Conservation (phyloP, 23 tunicate genomes). For the Styela clava region DNA sequence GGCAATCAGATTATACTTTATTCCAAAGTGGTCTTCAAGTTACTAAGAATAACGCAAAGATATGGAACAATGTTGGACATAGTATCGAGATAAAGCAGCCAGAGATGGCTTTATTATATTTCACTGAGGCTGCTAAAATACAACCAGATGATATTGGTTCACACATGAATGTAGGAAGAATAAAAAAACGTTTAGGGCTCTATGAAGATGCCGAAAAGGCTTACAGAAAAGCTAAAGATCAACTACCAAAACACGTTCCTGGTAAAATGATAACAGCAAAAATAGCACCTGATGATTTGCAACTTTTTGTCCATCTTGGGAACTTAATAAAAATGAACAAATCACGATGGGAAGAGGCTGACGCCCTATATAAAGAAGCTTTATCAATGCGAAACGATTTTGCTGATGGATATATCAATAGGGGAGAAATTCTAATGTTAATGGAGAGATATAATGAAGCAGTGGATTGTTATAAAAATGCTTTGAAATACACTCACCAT, state of each 20-base stretch:
- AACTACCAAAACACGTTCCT: constrained; percentile 21
- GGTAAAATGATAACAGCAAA: constrained; percentile 22
- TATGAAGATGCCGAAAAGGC: constrained; percentile 41
- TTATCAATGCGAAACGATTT: constrained; percentile 44
- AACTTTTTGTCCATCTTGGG: constrained; percentile 54
- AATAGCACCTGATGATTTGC: constrained; percentile 50
- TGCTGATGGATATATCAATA: constrained; percentile 70
- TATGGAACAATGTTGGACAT: constrained; percentile 93
- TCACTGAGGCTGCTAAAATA: constrained; percentile 46
- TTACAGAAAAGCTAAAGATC: constrained; percentile 51
- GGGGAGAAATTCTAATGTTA: constrained; percentile 63
- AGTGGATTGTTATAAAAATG: constrained; percentile 38
- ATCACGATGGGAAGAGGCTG: constrained; percentile 58
- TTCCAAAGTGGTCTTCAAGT: constrained; percentile 84
- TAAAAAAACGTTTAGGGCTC: constrained; percentile 26
- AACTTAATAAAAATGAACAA: constrained; percentile 32
- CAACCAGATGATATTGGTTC: constrained; percentile 88
- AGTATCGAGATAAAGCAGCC: constrained; percentile 38
- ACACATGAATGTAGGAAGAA: constrained; percentile 55
- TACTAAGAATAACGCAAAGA: constrained; percentile 62
- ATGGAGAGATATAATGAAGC: constrained; percentile 49
- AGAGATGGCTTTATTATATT: constrained; percentile 23
- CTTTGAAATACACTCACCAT: constrained; percentile 23
- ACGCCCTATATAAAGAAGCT: constrained; percentile 56
- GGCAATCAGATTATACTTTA: constrained; percentile 52